These are phyloP conservation scores for Calliopum simillimum DNA, from an alignment of 2,888 invertebrate genomes.

Conservation along the genomic window DNA sequence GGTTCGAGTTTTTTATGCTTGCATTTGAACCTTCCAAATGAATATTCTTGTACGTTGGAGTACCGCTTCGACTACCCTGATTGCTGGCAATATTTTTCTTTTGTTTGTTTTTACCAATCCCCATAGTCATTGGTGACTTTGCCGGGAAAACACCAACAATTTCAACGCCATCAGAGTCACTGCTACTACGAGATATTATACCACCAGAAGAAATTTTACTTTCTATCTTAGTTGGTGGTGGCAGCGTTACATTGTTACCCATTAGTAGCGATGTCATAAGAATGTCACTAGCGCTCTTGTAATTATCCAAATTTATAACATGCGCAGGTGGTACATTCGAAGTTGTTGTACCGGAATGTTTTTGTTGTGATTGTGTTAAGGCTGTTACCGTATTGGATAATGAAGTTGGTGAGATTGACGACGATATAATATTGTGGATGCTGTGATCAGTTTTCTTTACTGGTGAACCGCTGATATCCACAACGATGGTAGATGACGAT, in stretches of 20 bases:
- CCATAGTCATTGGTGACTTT: constrained; percentile 2
- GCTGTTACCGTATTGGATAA: constrained; percentile 21
- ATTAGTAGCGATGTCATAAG: constrained; percentile 61
- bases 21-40: constrained; percentile 32
- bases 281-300: constrained; percentile 62
- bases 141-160: constrained; percentile 63
- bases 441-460: constrained; percentile 62
- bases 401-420: constrained; percentile 46
- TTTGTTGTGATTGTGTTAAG: constrained; percentile 36
- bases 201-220: constrained; percentile 5
- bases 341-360: constrained; percentile 47
- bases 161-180: constrained; percentile 66
- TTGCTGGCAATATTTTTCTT: constrained; percentile 36
- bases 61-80: constrained; percentile 16
- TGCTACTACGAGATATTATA: constrained; percentile 55
- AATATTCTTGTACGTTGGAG: constrained; percentile 12
- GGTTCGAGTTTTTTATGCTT: constrained; percentile 29
- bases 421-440: constrained; percentile 60
- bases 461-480: constrained; percentile 50
- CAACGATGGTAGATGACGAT: constrained; percentile 45
- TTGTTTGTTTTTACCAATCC: constrained; percentile 41
- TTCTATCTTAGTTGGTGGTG: neutral
- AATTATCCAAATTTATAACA: constrained; percentile 64
- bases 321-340: constrained; percentile 51
- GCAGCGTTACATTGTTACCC: constrained; percentile 22